Percentiles rank a stretch among this genome's conserved stretches.
phyloP scores from a whole-genome alignment of 1,140 invertebrate genomes.

The Ips typographus region DNA sequence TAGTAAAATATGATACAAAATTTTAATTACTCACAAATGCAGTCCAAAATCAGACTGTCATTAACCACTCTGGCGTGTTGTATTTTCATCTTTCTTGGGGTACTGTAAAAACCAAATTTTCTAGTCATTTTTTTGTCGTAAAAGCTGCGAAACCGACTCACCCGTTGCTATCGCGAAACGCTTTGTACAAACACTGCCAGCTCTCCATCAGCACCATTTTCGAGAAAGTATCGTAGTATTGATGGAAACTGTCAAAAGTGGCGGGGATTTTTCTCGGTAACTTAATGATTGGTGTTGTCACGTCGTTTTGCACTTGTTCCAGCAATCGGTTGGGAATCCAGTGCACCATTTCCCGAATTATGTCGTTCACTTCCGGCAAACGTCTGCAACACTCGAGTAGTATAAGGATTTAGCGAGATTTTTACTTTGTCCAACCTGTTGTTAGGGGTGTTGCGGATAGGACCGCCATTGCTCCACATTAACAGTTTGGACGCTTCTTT shows the following conservation, averaged over 20 bases:
- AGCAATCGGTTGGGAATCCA: slow-evolving; percentile 36
- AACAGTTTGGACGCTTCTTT: slow-evolving; percentile 5
- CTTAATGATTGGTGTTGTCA: slow-evolving; percentile 33
- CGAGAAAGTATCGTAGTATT: slow-evolving; percentile 34
- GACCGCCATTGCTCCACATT: slow-evolving; percentile 21
- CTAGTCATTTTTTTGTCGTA: not conserved
- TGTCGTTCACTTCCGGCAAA: slow-evolving; percentile 17
- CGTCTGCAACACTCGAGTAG: not conserved
- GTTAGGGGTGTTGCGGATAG: not conserved
- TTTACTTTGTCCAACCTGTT: no score
- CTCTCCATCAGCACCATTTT: slow-evolving; percentile 35
- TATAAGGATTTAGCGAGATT: no score
- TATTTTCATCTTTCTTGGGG: slow-evolving; percentile 10
- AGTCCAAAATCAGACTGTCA: slow-evolving; percentile 14
- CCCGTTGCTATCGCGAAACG: slow-evolving; percentile 8
- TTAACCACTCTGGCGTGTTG: slow-evolving; percentile 13
- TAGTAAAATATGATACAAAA: not conserved
- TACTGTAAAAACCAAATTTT: slow-evolving; percentile 2
- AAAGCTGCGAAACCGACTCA: slow-evolving; percentile 3
- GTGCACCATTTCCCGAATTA: slow-evolving; percentile 24
- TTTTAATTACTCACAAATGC: slow-evolving; percentile 22
- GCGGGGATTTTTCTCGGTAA: slow-evolving; percentile 21
- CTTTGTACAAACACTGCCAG: slow-evolving; percentile 34
- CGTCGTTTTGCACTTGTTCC: slow-evolving; percentile 30
- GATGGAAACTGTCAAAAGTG: slow-evolving; percentile 25